A percentile compares a stretch with the other conserved stretches of the same genome.
These are phyloP conservation scores for Drosophila falleni DNA, from an alignment of 2,888 invertebrate genomes.

Conservation along the genomic window DNA sequence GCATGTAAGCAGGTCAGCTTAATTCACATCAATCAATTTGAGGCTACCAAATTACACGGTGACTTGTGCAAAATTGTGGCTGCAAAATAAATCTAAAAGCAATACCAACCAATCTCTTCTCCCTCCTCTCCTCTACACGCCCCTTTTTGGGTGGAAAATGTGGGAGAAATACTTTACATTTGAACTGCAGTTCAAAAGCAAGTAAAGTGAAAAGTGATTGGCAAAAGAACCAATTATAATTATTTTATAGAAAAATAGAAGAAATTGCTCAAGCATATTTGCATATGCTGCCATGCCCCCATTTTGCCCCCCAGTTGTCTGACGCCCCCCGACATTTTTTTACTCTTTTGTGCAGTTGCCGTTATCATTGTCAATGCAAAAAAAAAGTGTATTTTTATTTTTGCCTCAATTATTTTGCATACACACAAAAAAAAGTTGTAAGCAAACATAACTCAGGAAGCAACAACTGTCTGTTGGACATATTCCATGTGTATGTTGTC, in stretches of 20 bases:
- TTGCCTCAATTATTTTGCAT: constrained; percentile 47
- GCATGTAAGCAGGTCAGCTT: constrained; percentile 15
- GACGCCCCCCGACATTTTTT: background rate
- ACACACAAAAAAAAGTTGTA: constrained; percentile 12
- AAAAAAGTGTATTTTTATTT: constrained; percentile 30
- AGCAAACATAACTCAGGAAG: constrained; percentile 32
- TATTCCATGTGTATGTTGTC: background rate
- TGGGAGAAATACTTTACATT: background rate
- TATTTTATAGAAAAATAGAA: constrained; percentile 3
- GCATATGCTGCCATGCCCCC: constrained; percentile 7
- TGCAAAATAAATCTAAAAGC: background rate
- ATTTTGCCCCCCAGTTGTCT: background rate
- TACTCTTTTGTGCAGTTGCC: background rate
- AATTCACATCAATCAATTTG: constrained; percentile 27
- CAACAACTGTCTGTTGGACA: constrained; percentile 25
- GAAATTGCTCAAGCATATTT: constrained; percentile 16
- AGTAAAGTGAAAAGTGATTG: background rate
- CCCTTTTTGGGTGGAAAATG: background rate
- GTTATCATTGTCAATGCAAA: constrained; percentile 17
- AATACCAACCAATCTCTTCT: background rate
- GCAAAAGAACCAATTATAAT: constrained; percentile 17
- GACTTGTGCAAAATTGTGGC: constrained; percentile 8
- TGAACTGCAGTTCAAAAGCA: background rate
- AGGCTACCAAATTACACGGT: constrained; percentile 17
- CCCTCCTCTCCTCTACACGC: background rate